A percentile compares a stretch with the other conserved stretches of the same genome.
phyloP scores from a whole-genome alignment of 2,113 vertebrate genomes.

The Rynchops niger region DNA sequence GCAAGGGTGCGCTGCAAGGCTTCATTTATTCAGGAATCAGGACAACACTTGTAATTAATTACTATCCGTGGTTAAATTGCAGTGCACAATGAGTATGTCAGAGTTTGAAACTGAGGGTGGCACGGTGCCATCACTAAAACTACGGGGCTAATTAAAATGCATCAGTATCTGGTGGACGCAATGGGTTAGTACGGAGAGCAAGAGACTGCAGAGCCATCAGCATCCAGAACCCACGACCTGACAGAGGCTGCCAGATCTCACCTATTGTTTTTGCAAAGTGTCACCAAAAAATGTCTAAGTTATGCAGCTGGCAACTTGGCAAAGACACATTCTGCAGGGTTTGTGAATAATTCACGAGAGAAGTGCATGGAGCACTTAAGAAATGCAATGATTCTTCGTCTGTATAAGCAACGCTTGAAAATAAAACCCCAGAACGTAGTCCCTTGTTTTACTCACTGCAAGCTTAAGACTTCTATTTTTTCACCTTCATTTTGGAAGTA shows the following conservation, averaged over 20 bases:
- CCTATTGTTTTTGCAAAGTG: background rate
- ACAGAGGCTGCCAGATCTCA: background rate
- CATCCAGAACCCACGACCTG: background rate
- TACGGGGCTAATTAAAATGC: background rate
- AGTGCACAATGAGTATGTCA: background rate
- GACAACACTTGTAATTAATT: background rate
- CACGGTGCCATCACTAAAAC: background rate
- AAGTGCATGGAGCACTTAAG: background rate
- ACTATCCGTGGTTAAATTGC: background rate
- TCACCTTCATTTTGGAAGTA: background rate
- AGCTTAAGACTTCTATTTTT: background rate
- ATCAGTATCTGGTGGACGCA: background rate
- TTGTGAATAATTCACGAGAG: background rate
- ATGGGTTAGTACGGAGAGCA: background rate
- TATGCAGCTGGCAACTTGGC: background rate
- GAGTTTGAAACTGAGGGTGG: background rate
- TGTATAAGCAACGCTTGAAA: constrained; percentile 20
- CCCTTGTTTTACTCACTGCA: background rate
- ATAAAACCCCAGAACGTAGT: background rate
- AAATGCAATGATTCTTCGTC: background rate
- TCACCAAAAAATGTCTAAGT: background rate
- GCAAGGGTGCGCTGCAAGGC: background rate
- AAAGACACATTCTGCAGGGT: background rate
- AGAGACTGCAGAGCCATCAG: background rate
- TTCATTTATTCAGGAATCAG: constrained; percentile 3